phyloP scores from a whole-genome alignment of 1,140 invertebrate species.

The Rhagoletis zephyria region DNA sequence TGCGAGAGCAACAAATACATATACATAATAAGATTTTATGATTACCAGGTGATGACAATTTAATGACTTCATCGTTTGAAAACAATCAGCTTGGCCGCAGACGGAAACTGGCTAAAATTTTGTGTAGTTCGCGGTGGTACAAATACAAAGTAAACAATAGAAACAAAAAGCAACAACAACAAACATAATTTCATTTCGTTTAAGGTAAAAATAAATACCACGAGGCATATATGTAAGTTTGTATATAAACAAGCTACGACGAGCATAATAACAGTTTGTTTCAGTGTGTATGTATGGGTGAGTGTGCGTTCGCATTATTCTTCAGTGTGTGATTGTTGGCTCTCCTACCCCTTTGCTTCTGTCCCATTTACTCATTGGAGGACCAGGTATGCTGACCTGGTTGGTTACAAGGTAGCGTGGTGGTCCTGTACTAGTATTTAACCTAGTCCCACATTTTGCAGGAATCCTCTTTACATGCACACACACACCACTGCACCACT shows the following conservation, averaged over 20 bases:
- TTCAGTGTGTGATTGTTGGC: too few species aligned
- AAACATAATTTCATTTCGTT: neutral
- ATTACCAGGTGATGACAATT: constrained; percentile 29
- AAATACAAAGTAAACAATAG: neutral
- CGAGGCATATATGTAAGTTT: neutral
- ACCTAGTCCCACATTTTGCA: too few species aligned
- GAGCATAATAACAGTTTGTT: neutral
- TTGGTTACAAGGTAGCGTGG: too few species aligned
- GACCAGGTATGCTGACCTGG: too few species aligned
- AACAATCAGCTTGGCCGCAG: neutral
- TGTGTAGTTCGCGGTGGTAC: neutral
- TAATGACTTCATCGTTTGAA: constrained; percentile 1
- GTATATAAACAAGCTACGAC: neutral
- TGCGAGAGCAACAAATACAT: neutral
- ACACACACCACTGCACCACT: neutral
- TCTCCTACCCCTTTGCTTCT: too few species aligned
- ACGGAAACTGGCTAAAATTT: neutral
- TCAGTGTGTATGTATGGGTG: neutral
- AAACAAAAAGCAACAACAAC: too few species aligned
- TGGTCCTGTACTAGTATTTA: too few species aligned
- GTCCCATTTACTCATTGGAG: too few species aligned
- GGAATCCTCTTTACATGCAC: neutral
- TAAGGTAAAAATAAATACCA: neutral
- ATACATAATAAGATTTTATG: neutral
- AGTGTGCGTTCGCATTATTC: too few species aligned